These are phyloP conservation scores for Rhinolophus ferrumequinum DNA, from an alignment of 2,113 vertebrate genomes.

Conservation along the genomic window DNA sequence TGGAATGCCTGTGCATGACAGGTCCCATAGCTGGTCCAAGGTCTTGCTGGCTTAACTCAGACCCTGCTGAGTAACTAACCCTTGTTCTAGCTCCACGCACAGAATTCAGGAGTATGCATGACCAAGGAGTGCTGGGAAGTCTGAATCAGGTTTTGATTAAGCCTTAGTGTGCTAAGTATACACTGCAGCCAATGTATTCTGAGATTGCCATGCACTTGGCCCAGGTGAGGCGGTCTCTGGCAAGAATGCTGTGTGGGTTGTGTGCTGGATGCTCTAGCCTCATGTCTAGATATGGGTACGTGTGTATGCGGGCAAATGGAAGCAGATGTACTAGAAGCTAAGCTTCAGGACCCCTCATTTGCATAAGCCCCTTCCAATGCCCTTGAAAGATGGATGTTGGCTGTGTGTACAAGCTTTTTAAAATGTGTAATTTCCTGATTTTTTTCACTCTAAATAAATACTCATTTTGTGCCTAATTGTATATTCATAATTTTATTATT, in stretches of 20 bases:
- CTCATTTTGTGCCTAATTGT: neutral
- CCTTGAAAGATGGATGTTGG: neutral
- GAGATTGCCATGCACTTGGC: neutral
- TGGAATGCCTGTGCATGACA: neutral
- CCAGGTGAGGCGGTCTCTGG: neutral
- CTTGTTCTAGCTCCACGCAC: neutral
- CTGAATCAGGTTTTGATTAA: neutral
- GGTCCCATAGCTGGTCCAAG: neutral
- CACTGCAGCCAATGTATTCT: neutral
- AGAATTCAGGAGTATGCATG: neutral
- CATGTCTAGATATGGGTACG: neutral
- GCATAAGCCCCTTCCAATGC: neutral
- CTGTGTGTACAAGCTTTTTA: neutral
- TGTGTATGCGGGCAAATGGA: neutral
- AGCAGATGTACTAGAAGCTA: neutral
- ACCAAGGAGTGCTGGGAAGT: neutral
- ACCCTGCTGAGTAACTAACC: neutral
- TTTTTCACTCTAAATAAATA: neutral
- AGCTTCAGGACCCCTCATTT: neutral
- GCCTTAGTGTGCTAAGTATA: neutral
- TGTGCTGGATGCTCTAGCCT: neutral
- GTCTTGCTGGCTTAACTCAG: neutral
- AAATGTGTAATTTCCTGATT: neutral
- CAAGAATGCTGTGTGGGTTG: neutral
- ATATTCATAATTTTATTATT: neutral